Base-by-base conservation (phyloP, 2,888 invertebrate species). In the Euplexia lucipara region DNA sequence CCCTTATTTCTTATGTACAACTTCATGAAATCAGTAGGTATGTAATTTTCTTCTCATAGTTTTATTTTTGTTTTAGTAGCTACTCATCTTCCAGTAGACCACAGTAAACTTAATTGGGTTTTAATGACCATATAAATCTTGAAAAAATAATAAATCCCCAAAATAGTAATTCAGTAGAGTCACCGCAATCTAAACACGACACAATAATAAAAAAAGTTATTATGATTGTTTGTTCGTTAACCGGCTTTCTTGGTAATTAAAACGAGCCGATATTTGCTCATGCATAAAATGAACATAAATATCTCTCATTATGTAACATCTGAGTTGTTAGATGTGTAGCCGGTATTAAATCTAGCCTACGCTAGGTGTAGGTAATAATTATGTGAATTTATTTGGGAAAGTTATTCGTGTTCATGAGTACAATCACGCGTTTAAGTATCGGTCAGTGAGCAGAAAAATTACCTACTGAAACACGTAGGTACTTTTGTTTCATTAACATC, bases 261-360 rank as follows among this genome's bases (percentile, higher is more conserved):
- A 89, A 90, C 81, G 77, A 86, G 76, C 81, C 82, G 84, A 89
- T 91, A 90, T 91, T 91, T 89, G 87, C 88, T 87, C 84, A 90
- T 89, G 89, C 88, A 91, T 91, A 91, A 90, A 89, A 90, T 90
- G 72, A 86, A 84, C 89, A 89, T 90, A 89, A 91, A 88, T 88
- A 87, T 85, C 47, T 70, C 77, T 85, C 82, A 86, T 88, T 87
- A 88, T 81, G 79, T 79, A 79, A 83, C 79, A 73, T 81, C 75
- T 79, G 65, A 75, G 69, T 71, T 47, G 60, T 77, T 75, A 71
- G 52, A 68, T 61, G 22, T 57, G 34, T 53, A 57, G 16, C 47
- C n/a, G 34, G 45, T 30, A 61, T 42, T 22, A 75, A 18, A 61
- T n/a, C 37, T 69, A 81, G 65, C 72, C 8, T 78, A 78, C 65